phyloP scores from a whole-genome alignment of 2,888 invertebrate genomes.

The Lasioglossum marginatum region DNA sequence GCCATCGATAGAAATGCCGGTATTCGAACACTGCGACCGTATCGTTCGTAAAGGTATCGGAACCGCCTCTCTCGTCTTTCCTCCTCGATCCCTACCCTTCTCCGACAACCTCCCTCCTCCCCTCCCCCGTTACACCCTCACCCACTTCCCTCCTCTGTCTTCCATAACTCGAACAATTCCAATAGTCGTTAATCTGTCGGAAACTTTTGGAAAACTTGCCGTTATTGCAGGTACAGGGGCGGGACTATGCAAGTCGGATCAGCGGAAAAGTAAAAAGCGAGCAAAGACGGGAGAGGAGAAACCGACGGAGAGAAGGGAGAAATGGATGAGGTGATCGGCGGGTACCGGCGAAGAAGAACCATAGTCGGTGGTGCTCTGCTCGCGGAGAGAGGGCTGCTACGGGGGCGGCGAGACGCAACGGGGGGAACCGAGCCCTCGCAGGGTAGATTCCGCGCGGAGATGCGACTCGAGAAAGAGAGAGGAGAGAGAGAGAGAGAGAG shows the following conservation, averaged over 20 bases:
- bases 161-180: constrained; percentile 81
- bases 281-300: constrained; percentile 26
- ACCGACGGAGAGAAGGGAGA: constrained; percentile 21
- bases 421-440: neutral
- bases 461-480: neutral
- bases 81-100: neutral
- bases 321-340: constrained; percentile 24
- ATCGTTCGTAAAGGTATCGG: constrained; percentile 26
- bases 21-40: constrained; percentile 49
- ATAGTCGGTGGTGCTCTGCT: constrained; percentile 37
- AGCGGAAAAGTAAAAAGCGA: constrained; percentile 41
- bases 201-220: constrained; percentile 79
- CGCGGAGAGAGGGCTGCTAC: neutral
- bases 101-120: neutral
- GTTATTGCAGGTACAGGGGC: constrained; percentile 78
- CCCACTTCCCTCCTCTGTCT: constrained; percentile 42
- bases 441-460: neutral
- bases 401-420: neutral
- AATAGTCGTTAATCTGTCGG: constrained; percentile 82
- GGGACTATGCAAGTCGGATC: constrained; percentile 60
- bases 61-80: constrained; percentile 8
- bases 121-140: neutral
- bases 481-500: constrained; percentile 43
- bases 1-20: constrained; percentile 63
- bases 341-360: constrained; percentile 28